Evolutionary conservation across 2,888 invertebrate genomes (phyloP).

Genomic region (Drosophila nr. medialis): DNA sequence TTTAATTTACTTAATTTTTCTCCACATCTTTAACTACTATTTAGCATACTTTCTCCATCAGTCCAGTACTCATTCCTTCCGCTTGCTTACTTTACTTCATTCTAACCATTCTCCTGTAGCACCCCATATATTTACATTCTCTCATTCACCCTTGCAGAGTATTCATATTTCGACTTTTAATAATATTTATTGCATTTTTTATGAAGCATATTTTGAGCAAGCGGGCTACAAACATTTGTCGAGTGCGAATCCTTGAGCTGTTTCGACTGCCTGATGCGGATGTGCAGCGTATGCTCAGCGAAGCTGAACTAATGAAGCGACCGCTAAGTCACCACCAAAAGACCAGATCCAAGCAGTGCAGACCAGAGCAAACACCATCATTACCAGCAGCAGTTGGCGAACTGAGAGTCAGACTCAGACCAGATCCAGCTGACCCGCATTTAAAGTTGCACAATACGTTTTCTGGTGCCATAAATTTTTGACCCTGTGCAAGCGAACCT

Average conservation of each 20-base stretch:
- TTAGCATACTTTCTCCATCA: background rate
- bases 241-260: slow-evolving; percentile 37
- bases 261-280: slow-evolving; percentile 49
- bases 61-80: background rate
- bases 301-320: slow-evolving; percentile 82
- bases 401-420: slow-evolving; percentile 6
- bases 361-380: slow-evolving; percentile 46
- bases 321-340: slow-evolving; percentile 80
- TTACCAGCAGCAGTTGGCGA: slow-evolving; percentile 55
- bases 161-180: slow-evolving; percentile 11
- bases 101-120: background rate
- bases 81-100: background rate
- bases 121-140: background rate
- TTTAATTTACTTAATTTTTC: background rate
- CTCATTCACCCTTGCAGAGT: slow-evolving; percentile 16
- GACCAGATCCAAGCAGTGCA: slow-evolving; percentile 3
- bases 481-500: slow-evolving; percentile 62
- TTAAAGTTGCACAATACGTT: slow-evolving; percentile 84
- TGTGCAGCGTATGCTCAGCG: slow-evolving; percentile 82
- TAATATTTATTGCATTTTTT: slow-evolving; percentile 6
- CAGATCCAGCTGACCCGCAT: slow-evolving; percentile 71
- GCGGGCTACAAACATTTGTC: slow-evolving; percentile 59
- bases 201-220: slow-evolving; percentile 68
- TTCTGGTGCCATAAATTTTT: slow-evolving; percentile 82
- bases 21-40: background rate